Base-by-base conservation (phyloP, 2,113 vertebrate species). In the Scomber japonicus region DNA sequence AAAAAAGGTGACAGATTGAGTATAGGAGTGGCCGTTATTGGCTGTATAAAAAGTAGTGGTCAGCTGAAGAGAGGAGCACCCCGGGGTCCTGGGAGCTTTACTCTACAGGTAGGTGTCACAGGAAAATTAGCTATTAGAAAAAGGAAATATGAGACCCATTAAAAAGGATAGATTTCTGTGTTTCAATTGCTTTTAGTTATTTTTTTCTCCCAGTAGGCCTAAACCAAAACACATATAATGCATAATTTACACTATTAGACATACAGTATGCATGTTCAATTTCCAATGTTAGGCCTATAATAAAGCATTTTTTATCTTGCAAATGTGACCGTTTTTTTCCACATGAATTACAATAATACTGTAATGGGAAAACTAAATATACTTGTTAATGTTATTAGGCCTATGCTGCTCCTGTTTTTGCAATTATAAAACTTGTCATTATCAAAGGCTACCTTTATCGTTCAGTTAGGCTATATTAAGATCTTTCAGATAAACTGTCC, bases 1-100 rank as follows among this genome's bases (percentile, higher is more conserved):
- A 13, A 66, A 82, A 74, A 75, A 81, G 78, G 94, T 93, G 96
- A 96, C 97, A 98, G 97, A 97, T 97, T 97, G 97, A 89, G 78
- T 50, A 24, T 17, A 66, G 80, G 84, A 84, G 82, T 87, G 93
- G 95, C 96, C 95, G 96, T 97, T 97, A 93, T 92, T 90, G 83
- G 86, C 83, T 94, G 21, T 56, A 92, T 87, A 74, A 78, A 92
- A 92, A 87, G 46, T 44, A 79, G 88, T 90, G 71, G 59, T 63
- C 56, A 27, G 12, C 12, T 59, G 10, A 5, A 65, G 14, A 40
- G 80, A 75, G 65, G 67, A 50, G 79, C 69, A 35, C 30, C 65
- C 63, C 0, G 78, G 40, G 71, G 60, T 54, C 82, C 60, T 60
- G 69, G 66, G 83, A 76, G 80, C 78, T 75, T 71, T 69, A 80